These are phyloP conservation scores for Lycia hirtaria DNA, from an alignment of 2,888 invertebrate genomes.

Conservation along the genomic window DNA sequence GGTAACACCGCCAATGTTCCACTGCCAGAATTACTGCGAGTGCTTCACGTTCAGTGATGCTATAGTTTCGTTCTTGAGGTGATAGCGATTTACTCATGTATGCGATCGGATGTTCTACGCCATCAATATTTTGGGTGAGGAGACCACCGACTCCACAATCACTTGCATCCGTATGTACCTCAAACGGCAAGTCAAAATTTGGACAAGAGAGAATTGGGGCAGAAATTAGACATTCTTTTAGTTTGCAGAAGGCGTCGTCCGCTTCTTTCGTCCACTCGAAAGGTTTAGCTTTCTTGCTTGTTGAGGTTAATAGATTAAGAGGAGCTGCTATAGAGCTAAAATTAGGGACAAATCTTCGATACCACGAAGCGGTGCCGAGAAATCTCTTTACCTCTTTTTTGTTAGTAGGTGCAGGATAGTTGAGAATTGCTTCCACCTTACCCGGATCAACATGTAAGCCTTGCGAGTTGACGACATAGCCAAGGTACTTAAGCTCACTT, in stretches of 20 bases:
- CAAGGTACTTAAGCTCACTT: background rate
- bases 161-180: slow-evolving; percentile 44
- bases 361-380: background rate
- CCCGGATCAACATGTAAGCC: background rate
- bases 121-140: slow-evolving; percentile 35
- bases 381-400: background rate
- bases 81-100: slow-evolving; percentile 27
- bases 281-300: slow-evolving; percentile 24
- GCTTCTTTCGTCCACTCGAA: slow-evolving; percentile 40
- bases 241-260: slow-evolving; percentile 27
- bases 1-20: slow-evolving; percentile 47
- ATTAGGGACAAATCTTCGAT: background rate
- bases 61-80: slow-evolving; percentile 40
- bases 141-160: slow-evolving; percentile 32
- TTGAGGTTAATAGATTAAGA: slow-evolving; percentile 41
- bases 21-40: slow-evolving; percentile 44
- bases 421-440: background rate
- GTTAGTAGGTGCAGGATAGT: background rate
- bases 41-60: slow-evolving; percentile 46
- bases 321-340: slow-evolving; percentile 21
- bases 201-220: slow-evolving; percentile 40
- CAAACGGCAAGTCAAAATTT: slow-evolving; percentile 34
- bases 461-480: background rate
- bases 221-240: slow-evolving; percentile 22
- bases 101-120: slow-evolving; percentile 35